Percentiles rank a stretch among this genome's conserved stretches.
Evolutionary conservation across 2,888 invertebrate genomes (phyloP).

Genomic region (Drepanosiphum platanoidis): DNA sequence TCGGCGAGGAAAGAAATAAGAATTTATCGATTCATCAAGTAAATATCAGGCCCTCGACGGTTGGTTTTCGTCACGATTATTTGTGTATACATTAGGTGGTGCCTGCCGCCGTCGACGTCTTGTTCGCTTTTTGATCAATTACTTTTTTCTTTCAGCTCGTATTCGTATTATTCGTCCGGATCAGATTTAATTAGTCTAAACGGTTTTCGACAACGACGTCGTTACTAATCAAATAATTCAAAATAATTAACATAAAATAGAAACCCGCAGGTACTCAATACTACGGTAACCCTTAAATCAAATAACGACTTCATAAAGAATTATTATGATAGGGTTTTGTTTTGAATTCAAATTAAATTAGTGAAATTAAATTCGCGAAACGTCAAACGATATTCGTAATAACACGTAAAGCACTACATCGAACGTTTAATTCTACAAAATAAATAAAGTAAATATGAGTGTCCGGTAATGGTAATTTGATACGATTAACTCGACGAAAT

Average conservation of each 20-base stretch:
- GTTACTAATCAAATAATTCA: neutral
- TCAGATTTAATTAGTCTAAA: neutral
- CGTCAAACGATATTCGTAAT: no score
- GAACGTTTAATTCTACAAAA: neutral
- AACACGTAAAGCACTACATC: no score
- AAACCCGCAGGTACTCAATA: no score
- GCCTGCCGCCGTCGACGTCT: no score
- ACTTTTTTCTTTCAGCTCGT: slow-evolving; percentile 1
- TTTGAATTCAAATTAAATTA: neutral
- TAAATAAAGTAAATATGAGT: neutral
- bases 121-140: slow-evolving; percentile 33
- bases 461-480: neutral
- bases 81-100: neutral
- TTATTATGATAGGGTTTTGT: no score
- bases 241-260: neutral
- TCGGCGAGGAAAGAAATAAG: slow-evolving; percentile 8
- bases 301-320: no score
- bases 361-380: no score
- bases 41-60: slow-evolving; percentile 26
- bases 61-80: slow-evolving; percentile 44
- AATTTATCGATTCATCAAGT: slow-evolving; percentile 49
- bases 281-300: no score
- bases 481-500: neutral
- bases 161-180: neutral
- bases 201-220: neutral